Conservation (phyloP, 2,113 vertebrate species). For the Crypturellus undulatus region DNA sequence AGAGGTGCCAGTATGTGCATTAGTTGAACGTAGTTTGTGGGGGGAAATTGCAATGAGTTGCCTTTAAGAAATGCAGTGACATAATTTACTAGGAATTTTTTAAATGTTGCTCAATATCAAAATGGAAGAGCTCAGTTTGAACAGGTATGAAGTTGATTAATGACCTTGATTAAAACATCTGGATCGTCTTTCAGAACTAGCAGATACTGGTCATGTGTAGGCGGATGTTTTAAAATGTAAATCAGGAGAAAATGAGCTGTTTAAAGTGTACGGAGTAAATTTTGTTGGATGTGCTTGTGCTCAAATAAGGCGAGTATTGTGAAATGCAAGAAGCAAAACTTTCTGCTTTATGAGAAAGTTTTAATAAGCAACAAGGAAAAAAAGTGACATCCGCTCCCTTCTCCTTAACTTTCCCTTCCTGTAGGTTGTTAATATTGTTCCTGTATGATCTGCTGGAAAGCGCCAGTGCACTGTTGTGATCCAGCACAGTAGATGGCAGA, state of each 20-base stretch:
- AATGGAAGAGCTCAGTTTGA: constrained; percentile 20
- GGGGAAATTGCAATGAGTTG: not conserved
- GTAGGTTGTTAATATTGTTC: not conserved
- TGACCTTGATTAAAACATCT: constrained; percentile 26
- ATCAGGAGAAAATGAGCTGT: constrained; percentile 62
- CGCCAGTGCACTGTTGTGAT: not conserved
- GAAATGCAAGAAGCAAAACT: constrained; percentile 34
- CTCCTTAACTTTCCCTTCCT: not conserved
- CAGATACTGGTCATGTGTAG: constrained; percentile 63
- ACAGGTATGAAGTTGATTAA: constrained; percentile 25
- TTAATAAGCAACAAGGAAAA: not conserved
- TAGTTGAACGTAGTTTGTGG: not conserved
- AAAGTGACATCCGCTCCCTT: not conserved
- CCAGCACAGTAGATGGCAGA: not conserved
- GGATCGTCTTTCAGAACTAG: constrained; percentile 51
- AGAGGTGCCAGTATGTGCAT: not conserved
- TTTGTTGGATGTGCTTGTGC: constrained; percentile 64
- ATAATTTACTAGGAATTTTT: constrained; percentile 42
- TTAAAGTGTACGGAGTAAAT: constrained; percentile 62
- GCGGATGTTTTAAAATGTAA: constrained; percentile 65
- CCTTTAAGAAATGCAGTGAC: constrained; percentile 1
- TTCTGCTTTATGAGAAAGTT: not conserved
- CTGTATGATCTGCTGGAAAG: too few relatives aligned
- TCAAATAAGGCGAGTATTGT: constrained; percentile 59
- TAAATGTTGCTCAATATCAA: not conserved